Conservation (phyloP, 2,113 vertebrate species). For the Megaleporinus macrocephalus region DNA sequence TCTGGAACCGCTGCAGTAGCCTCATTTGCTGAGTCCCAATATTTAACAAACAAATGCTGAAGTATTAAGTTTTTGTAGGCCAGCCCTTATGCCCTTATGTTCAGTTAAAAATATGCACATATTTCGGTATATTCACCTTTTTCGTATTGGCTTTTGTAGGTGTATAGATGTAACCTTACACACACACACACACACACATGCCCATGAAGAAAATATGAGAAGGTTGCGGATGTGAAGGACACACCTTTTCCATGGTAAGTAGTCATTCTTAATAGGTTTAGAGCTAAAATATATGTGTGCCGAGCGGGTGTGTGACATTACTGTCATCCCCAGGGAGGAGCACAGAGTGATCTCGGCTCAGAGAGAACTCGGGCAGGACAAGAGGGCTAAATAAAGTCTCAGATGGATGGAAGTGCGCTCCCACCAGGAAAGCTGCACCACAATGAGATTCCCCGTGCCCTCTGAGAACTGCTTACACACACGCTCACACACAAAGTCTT, state of each 20-base stretch:
- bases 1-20: too few species aligned
- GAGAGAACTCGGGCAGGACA: slow-evolving; percentile 71
- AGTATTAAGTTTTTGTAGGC: too few species aligned
- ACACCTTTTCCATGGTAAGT: slow-evolving; percentile 91
- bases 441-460: slow-evolving; percentile 62
- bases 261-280: slow-evolving; percentile 97
- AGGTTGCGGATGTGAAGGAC: slow-evolving; percentile 94
- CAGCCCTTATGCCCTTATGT: too few species aligned
- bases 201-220: slow-evolving; percentile 74
- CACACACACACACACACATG: slow-evolving; percentile 14
- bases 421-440: slow-evolving; percentile 68
- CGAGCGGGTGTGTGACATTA: slow-evolving; percentile 89
- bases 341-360: slow-evolving; percentile 85
- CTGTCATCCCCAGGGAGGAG: slow-evolving; percentile 89
- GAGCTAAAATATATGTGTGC: slow-evolving; percentile 94
- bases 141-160: not conserved
- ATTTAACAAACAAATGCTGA: too few species aligned
- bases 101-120: too few species aligned
- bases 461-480: slow-evolving; percentile 57
- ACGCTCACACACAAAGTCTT: slow-evolving; percentile 13
- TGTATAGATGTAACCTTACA: not conserved
- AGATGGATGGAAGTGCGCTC: slow-evolving; percentile 73
- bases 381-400: slow-evolving; percentile 79
- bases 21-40: too few species aligned
- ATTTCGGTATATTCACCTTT: not conserved